These are phyloP conservation scores for Clusia tigrina DNA, from an alignment of 2,888 invertebrate species.

Conservation along the genomic window DNA sequence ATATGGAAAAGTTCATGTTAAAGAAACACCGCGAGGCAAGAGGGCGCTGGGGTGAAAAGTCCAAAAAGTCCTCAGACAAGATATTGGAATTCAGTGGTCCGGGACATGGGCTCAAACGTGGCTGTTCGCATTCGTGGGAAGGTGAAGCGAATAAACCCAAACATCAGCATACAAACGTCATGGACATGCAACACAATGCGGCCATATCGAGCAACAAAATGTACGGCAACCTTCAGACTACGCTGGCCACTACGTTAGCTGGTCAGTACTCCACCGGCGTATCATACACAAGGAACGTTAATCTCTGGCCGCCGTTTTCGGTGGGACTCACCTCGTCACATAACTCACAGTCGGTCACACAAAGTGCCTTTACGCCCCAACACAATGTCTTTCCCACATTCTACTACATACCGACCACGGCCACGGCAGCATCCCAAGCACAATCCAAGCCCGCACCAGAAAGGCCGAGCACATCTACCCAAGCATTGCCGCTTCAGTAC, in stretches of 20 bases:
- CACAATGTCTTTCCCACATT: slow-evolving; percentile 66
- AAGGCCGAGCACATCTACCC: slow-evolving; percentile 47
- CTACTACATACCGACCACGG: slow-evolving; percentile 67
- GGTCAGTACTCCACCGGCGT: slow-evolving; percentile 37
- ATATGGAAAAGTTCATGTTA: slow-evolving; percentile 82
- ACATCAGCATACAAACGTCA: slow-evolving; percentile 63
- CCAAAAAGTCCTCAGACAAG: slow-evolving; percentile 60
- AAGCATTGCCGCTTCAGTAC: slow-evolving; percentile 68
- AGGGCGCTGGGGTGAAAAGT: slow-evolving; percentile 65
- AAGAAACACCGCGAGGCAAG: slow-evolving; percentile 75
- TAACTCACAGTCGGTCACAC: slow-evolving; percentile 47
- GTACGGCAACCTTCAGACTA: slow-evolving; percentile 37
- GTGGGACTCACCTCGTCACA: slow-evolving; percentile 63
- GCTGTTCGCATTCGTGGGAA: slow-evolving; percentile 71
- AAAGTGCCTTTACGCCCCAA: slow-evolving; percentile 56
- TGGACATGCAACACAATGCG: slow-evolving; percentile 36
- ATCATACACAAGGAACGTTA: slow-evolving; percentile 59
- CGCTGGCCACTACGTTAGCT: slow-evolving; percentile 19
- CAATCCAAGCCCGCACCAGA: slow-evolving; percentile 34
- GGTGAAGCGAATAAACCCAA: slow-evolving; percentile 69
- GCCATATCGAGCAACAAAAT: slow-evolving; percentile 33
- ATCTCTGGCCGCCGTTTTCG: slow-evolving; percentile 71
- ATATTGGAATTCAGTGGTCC: slow-evolving; percentile 54
- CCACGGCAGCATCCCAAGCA: slow-evolving; percentile 27
- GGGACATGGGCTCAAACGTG: slow-evolving; percentile 70